phyloP scores from a whole-genome alignment of 2,797 vertebrate genomes.

The Erethizon dorsatum region DNA sequence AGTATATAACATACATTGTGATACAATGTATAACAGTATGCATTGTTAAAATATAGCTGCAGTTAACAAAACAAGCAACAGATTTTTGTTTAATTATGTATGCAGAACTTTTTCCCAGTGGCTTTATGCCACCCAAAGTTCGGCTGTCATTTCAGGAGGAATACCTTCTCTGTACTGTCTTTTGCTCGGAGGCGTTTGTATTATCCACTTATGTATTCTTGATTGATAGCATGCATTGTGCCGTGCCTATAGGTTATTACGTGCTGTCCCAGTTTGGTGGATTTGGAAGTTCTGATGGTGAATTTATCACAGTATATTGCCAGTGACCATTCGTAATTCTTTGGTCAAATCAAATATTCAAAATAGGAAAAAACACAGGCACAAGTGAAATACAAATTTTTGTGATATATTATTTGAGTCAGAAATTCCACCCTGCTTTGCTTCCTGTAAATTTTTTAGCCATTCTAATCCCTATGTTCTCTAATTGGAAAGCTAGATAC shows the following conservation, averaged over 20 bases:
- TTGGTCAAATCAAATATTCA: constrained; percentile 1
- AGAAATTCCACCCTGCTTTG: constrained; percentile 43
- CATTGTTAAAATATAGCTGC: not conserved
- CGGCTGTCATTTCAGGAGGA: constrained; percentile 50
- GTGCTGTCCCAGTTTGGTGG: constrained; percentile 47
- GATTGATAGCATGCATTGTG: not conserved
- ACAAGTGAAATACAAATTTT: constrained; percentile 33
- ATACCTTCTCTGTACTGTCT: constrained; percentile 2
- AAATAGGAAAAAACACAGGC: not conserved
- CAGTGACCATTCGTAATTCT: constrained; percentile 45
- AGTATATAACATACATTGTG: not conserved
- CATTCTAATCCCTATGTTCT: not conserved
- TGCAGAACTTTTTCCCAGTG: not conserved
- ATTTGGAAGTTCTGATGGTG: constrained; percentile 46
- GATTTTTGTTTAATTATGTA: constrained; percentile 56
- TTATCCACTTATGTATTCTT: not conserved
- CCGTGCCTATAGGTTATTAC: not conserved
- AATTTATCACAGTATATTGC: constrained; percentile 38
- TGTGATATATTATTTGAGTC: constrained; percentile 31
- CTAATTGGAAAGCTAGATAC: not conserved
- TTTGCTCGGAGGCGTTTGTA: not conserved
- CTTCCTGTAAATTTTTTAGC: not conserved
- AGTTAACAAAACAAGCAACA: not conserved
- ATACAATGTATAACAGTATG: not conserved
- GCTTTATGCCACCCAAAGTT: not conserved